Conservation (phyloP, 2,113 vertebrate species). For the Microcebus murinus region DNA sequence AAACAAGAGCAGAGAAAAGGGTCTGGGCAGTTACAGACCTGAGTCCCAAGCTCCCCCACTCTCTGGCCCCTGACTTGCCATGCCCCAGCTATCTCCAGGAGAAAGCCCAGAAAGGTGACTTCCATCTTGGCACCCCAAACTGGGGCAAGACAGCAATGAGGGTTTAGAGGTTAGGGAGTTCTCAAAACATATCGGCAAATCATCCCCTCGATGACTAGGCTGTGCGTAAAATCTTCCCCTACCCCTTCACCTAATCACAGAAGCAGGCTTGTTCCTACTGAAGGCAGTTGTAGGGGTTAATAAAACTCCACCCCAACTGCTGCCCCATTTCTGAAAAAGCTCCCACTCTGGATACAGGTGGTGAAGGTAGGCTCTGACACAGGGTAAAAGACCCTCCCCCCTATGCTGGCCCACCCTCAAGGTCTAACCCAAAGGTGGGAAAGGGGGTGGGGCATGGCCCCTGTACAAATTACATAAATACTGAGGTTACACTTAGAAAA, state of each 20-base stretch:
- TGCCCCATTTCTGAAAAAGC: constrained; percentile 67
- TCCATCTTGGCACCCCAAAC: constrained; percentile 55
- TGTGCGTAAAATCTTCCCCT: constrained; percentile 55
- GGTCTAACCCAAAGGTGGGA: constrained; percentile 66
- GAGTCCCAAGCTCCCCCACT: constrained; percentile 77
- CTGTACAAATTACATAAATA: constrained; percentile 93
- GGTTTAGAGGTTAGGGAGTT: constrained; percentile 51
- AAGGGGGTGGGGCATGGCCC: constrained; percentile 75
- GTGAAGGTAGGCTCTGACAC: constrained; percentile 71
- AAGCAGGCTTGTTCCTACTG: constrained; percentile 63
- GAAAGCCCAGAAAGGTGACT: constrained; percentile 68
- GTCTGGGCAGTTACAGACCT: constrained; percentile 80
- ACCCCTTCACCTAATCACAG: constrained; percentile 61
- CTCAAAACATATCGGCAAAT: constrained; percentile 56
- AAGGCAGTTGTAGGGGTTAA: constrained; percentile 61
- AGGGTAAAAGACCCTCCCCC: constrained; percentile 71
- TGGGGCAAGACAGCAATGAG: constrained; percentile 59
- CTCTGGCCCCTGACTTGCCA: constrained; percentile 75
- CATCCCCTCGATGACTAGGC: constrained; percentile 61
- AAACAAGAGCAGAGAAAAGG: constrained; percentile 72
- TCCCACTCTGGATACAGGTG: constrained; percentile 64
- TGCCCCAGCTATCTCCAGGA: constrained; percentile 68
- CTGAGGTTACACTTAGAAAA: constrained; percentile 93
- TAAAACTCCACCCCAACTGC: constrained; percentile 43
- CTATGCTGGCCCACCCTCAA: constrained; percentile 73